Evolutionary conservation across 1,140 invertebrate genomes (phyloP).

Genomic region (Gyrodactylus salaris): DNA sequence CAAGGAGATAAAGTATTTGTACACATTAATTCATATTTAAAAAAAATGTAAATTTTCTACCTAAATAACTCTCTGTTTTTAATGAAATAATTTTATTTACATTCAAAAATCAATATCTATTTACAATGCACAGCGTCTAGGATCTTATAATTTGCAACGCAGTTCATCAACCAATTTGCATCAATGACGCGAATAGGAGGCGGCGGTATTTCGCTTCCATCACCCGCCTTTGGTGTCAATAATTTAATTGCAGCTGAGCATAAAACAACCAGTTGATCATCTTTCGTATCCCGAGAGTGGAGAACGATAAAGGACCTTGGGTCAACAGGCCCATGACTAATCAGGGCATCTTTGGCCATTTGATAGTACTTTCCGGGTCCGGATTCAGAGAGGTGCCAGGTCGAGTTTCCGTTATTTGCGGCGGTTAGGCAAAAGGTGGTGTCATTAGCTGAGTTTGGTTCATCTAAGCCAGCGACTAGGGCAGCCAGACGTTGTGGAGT

Average conservation of each 20-base stretch:
- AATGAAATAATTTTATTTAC: neutral
- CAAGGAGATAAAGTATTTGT: neutral
- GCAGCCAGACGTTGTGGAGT: neutral
- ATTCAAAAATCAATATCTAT: no score
- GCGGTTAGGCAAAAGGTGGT: neutral
- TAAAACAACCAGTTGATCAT: neutral
- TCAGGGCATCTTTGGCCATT: neutral
- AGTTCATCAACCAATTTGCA: neutral
- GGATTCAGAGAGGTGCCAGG: neutral
- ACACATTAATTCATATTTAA: neutral
- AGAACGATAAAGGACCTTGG: neutral
- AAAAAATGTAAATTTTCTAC: neutral
- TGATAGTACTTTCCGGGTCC: neutral
- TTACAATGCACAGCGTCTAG: neutral
- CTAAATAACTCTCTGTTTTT: neutral
- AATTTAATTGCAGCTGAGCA: neutral
- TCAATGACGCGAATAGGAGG: neutral
- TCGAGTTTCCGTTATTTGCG: neutral
- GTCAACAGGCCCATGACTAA: neutral
- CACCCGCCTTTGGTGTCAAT: neutral
- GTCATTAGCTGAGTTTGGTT: neutral
- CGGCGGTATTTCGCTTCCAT: neutral
- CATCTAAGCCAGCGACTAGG: neutral
- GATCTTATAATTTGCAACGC: neutral
- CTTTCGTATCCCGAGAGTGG: neutral